Percentiles rank a stretch among this genome's conserved stretches.
Evolutionary conservation across 2,888 invertebrate genomes (phyloP).

Genomic region (Acronicta leporina): DNA sequence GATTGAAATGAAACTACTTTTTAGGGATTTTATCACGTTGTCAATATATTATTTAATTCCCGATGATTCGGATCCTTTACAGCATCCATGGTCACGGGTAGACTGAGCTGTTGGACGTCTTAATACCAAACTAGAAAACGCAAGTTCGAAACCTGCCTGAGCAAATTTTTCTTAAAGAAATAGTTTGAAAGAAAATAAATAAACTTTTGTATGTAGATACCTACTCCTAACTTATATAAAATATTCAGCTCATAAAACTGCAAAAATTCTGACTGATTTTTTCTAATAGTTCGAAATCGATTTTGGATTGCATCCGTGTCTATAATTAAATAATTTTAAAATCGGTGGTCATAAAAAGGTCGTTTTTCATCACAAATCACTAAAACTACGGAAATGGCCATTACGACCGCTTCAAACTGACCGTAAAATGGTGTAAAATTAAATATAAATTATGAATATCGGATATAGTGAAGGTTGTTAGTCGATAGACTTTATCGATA

Average conservation of each 20-base stretch:
- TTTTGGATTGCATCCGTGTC: slow-evolving; percentile 17
- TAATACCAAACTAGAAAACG: too few relatives aligned
- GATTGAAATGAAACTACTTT: too few relatives aligned
- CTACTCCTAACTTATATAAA: too few relatives aligned
- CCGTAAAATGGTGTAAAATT: slow-evolving; percentile 62
- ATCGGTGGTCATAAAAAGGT: slow-evolving; percentile 52
- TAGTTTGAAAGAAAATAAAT: too few relatives aligned
- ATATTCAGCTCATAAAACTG: slow-evolving; percentile 7
- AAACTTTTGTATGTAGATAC: too few relatives aligned
- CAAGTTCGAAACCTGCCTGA: too few relatives aligned
- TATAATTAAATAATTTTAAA: slow-evolving; percentile 55
- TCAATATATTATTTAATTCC: too few relatives aligned
- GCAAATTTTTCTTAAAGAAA: too few relatives aligned
- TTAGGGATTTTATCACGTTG: too few relatives aligned
- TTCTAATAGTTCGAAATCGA: slow-evolving; percentile 19
- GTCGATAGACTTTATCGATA: slow-evolving; percentile 20
- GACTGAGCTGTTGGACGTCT: too few relatives aligned
- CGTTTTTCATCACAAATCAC: slow-evolving; percentile 46
- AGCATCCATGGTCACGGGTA: too few relatives aligned
- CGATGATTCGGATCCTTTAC: too few relatives aligned
- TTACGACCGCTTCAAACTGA: slow-evolving; percentile 58
- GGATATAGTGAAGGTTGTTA: slow-evolving; percentile 44
- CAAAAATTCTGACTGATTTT: slow-evolving; percentile 7
- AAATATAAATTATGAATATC: slow-evolving; percentile 57
- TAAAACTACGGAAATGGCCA: slow-evolving; percentile 58